A percentile compares a stretch with the other conserved stretches of the same genome.
These are phyloP conservation scores for Pterois miles DNA, from an alignment of 2,797 vertebrate genomes.

Conservation along the genomic window DNA sequence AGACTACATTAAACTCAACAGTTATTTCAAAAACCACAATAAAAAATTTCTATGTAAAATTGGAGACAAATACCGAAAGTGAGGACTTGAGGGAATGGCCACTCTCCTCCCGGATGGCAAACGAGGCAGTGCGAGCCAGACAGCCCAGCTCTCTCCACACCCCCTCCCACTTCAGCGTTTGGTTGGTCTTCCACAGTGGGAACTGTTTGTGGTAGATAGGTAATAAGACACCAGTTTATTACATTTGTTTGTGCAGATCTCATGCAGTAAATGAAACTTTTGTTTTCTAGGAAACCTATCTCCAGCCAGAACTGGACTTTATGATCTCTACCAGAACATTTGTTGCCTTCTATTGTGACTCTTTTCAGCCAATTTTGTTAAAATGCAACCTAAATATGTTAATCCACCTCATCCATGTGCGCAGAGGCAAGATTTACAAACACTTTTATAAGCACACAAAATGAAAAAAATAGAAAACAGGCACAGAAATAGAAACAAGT, in stretches of 20 bases:
- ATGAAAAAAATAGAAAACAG: neutral
- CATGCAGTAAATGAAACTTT: neutral
- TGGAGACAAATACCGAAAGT: conserved; percentile 84
- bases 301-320: neutral
- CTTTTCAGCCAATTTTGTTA: neutral
- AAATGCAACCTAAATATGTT: neutral
- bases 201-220: conserved; percentile 80
- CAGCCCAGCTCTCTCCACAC: conserved; percentile 97
- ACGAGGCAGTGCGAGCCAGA: conserved; percentile 92
- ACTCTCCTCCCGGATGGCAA: conserved; percentile 93
- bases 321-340: neutral
- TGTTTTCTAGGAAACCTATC: neutral
- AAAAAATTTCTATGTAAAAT: neutral
- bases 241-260: neutral
- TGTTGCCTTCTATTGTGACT: neutral
- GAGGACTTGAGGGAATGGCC: conserved; percentile 98
- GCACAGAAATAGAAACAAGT: neutral
- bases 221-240: neutral
- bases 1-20: neutral
- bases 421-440: neutral
- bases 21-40: neutral
- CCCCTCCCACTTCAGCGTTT: conserved; percentile 95
- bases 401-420: neutral
- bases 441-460: neutral
- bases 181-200: conserved; percentile 93